phyloP scores from a whole-genome alignment of 2,797 vertebrate genomes.

The Anguilla anguilla region DNA sequence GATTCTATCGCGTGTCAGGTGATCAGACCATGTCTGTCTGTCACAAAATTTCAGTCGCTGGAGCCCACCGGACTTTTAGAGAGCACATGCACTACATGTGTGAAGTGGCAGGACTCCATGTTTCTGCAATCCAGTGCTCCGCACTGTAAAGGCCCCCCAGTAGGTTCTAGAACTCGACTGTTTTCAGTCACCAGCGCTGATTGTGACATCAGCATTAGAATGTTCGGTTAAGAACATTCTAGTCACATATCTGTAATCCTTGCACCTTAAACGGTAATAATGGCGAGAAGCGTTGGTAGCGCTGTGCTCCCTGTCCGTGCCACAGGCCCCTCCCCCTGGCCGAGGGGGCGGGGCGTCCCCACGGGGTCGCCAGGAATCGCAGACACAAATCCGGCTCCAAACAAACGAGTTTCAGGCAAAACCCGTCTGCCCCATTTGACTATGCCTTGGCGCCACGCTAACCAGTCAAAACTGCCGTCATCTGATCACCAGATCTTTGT shows the following conservation, averaged over 20 bases:
- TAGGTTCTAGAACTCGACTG: no score
- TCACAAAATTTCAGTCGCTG: background rate
- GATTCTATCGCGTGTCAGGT: background rate
- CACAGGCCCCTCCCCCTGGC: background rate
- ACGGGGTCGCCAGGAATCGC: background rate
- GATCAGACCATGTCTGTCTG: background rate
- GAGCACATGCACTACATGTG: background rate
- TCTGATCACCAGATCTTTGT: background rate
- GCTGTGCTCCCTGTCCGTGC: background rate
- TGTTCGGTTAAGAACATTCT: no score
- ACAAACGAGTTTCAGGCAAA: constrained; percentile 33
- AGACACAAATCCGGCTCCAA: constrained; percentile 32
- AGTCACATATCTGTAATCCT: no score
- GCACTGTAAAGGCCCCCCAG: no score
- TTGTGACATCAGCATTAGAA: no score
- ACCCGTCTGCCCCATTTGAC: constrained; percentile 25
- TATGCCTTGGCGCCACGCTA: background rate
- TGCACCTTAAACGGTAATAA: no score
- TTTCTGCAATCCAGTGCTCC: no score
- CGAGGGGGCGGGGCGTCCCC: background rate
- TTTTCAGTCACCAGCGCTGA: no score
- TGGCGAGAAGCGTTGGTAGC: no score
- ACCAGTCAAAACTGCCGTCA: background rate
- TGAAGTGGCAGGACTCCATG: background rate
- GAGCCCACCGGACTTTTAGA: background rate